These are phyloP conservation scores for Zhuqinia jingwanae DNA, from an alignment of 2,888 invertebrate genomes.

Conservation along the genomic window DNA sequence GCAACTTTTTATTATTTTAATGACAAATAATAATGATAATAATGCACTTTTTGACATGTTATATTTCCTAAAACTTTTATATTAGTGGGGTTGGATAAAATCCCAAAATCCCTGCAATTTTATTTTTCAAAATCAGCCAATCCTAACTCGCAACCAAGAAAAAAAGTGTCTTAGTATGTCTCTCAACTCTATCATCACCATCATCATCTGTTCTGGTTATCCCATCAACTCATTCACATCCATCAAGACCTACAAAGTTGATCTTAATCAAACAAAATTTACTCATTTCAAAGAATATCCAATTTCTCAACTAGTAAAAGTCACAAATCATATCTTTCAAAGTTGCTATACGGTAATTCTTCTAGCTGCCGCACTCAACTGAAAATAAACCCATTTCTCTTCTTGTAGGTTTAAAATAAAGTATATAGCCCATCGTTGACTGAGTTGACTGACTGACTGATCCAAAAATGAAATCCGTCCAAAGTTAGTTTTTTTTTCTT, in stretches of 20 bases:
- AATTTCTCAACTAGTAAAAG: slow-evolving; percentile 25
- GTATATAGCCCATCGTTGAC: slow-evolving; percentile 16
- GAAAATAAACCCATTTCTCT: slow-evolving; percentile 37
- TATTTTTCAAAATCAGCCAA: neutral
- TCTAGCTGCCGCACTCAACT: neutral
- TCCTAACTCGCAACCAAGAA: no score
- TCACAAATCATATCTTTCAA: neutral
- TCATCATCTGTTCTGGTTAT: neutral
- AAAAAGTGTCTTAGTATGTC: neutral
- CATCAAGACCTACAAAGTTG: neutral
- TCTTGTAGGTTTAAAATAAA: neutral
- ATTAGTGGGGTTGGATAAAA: neutral
- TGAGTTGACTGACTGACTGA: neutral
- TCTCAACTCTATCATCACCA: no score
- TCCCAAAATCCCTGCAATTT: neutral
- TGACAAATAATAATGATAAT: no score
- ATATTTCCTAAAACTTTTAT: no score
- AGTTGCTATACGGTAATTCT: neutral
- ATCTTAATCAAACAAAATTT: slow-evolving; percentile 47
- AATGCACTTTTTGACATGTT: no score
- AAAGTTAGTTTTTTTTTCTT: neutral
- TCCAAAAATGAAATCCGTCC: slow-evolving; percentile 12
- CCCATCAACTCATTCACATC: neutral
- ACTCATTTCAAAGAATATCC: slow-evolving; percentile 17
- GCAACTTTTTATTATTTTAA: no score